These are phyloP conservation scores for Phrynocephalus vlangalii DNA, from an alignment of 2,797 vertebrate genomes.

Conservation along the genomic window DNA sequence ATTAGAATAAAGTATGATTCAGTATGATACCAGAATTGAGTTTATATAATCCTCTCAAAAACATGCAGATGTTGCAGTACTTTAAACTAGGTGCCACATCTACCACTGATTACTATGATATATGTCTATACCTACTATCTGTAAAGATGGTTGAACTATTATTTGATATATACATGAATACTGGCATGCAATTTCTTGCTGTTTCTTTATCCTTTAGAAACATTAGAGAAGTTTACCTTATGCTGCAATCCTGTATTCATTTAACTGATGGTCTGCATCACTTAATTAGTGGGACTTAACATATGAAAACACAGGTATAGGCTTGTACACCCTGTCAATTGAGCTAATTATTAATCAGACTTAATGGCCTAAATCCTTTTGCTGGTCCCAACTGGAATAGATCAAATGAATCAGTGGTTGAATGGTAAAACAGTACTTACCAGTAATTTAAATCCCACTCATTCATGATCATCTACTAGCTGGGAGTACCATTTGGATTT, in stretches of 20 bases:
- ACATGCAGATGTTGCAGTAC: constrained; percentile 16
- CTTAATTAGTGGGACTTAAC: background rate
- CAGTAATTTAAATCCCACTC: too few species aligned
- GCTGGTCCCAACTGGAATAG: too few species aligned
- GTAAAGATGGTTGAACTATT: constrained; percentile 37
- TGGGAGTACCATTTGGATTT: too few species aligned
- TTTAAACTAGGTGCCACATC: background rate
- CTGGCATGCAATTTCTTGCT: constrained; percentile 8
- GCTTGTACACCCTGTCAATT: background rate
- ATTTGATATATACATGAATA: constrained; percentile 16
- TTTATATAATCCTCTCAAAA: constrained; percentile 43
- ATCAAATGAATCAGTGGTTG: too few species aligned
- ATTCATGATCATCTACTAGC: too few species aligned
- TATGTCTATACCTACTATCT: background rate
- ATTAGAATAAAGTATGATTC: constrained; percentile 3
- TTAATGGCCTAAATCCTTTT: too few species aligned
- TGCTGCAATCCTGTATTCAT: background rate
- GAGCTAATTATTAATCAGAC: constrained; percentile 15
- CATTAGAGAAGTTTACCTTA: constrained; percentile 5
- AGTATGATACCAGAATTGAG: background rate
- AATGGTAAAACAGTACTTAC: too few species aligned
- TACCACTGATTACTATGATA: background rate
- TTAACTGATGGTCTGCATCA: background rate
- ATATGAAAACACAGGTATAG: background rate
- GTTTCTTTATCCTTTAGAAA: constrained; percentile 15